Base-by-base conservation (phyloP, 2,888 invertebrate species). In the Aphrophora alni region DNA sequence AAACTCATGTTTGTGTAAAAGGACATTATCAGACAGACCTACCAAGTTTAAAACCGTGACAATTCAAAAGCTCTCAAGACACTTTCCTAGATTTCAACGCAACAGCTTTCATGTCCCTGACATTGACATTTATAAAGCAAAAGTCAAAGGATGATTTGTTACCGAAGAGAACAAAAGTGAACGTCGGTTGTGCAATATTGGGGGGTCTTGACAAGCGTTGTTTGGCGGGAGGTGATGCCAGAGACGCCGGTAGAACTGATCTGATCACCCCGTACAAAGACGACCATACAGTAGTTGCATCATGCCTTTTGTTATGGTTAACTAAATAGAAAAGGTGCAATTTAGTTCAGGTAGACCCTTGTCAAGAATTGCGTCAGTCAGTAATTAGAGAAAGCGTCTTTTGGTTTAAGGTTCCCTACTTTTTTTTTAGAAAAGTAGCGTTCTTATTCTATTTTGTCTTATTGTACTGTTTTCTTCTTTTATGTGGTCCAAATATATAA, bases 61-160 rank as follows among this genome's bases (percentile, higher is more conserved):
- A 44, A 2, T 14, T 44, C 44, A 33, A 33, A 33, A 14, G 44
- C 5, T 10, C 44, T 44, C n/a, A n/a, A n/a, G n/a, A n/a, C n/a
- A n/a, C n/a, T n/a, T n/a, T n/a, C n/a, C n/a, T n/a, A n/a, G n/a
- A n/a, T n/a, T n/a, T n/a, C n/a, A n/a, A n/a, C n/a, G n/a, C n/a
- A n/a, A n/a, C n/a, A n/a, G n/a, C n/a, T n/a, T n/a, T n/a, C n/a
- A n/a, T n/a, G n/a, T n/a, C n/a, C n/a, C 8, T 77, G 77, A 77
- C 77, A 44, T 24, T 71, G 77, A 77, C 70, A 77, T 77, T 77
- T n/a, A n/a, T n/a, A n/a, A n/a, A n/a, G n/a, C n/a, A n/a, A n/a
- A n/a, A n/a, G n/a, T 71, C 77, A 77, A 71, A 77, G 77, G 77
- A 77, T 77, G 77, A 77, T 77, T 77, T 77, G 77, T 77, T 25